phyloP scores from a whole-genome alignment of 1,140 invertebrate genomes.

The Chymomyza costata region DNA sequence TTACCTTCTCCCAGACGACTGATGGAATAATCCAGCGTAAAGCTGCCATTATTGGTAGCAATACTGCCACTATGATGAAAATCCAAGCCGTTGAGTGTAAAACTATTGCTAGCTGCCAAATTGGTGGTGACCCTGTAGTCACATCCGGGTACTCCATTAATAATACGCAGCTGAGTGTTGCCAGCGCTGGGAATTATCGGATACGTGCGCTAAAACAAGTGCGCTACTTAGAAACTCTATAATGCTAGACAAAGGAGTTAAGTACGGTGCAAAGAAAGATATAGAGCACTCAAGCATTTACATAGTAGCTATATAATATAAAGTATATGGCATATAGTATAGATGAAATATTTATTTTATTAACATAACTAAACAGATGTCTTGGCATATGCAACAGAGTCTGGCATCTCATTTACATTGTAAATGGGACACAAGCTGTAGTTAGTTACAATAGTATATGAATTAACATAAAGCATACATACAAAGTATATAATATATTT shows the following conservation, averaged over 20 bases:
- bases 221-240: background rate
- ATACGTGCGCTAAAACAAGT: slow-evolving; percentile 77
- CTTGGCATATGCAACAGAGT: slow-evolving; percentile 53
- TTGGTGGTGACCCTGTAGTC: slow-evolving; percentile 50
- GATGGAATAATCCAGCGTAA: slow-evolving; percentile 40
- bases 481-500: too few species aligned
- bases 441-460: background rate
- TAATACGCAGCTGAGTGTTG: slow-evolving; percentile 82
- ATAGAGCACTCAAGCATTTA: background rate
- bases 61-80: slow-evolving; percentile 65
- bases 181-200: slow-evolving; percentile 78
- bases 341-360: slow-evolving; percentile 32
- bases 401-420: slow-evolving; percentile 27
- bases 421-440: slow-evolving; percentile 35
- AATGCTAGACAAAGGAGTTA: background rate
- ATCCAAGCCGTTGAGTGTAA: slow-evolving; percentile 51
- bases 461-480: slow-evolving; percentile 12
- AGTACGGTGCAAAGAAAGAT: background rate
- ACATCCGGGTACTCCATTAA: slow-evolving; percentile 79
- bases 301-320: too few species aligned
- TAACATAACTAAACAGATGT: slow-evolving; percentile 42
- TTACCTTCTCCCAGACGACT: slow-evolving; percentile 40
- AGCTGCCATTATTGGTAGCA: slow-evolving; percentile 31
- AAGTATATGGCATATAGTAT: too few species aligned
- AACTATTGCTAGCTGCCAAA: slow-evolving; percentile 24